Evolutionary conservation across 2,797 vertebrate genomes (phyloP).

Genomic region (Esox lucius): DNA sequence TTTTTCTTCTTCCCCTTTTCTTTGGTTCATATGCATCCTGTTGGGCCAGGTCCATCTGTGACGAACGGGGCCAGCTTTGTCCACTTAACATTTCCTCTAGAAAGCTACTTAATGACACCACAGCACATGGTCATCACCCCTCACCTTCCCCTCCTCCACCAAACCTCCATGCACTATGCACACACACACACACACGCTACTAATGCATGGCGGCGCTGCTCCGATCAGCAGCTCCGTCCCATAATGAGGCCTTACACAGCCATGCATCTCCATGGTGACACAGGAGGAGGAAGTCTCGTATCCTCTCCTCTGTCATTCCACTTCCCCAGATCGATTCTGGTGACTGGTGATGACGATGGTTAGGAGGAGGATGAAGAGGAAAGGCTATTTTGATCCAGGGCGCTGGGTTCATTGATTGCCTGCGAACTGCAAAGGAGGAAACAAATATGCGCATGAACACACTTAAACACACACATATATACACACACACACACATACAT

Average conservation of each 20-base stretch:
- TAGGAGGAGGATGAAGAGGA: constrained; percentile 65
- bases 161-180: not conserved
- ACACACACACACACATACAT: not conserved
- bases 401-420: constrained; percentile 64
- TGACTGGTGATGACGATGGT: constrained; percentile 62
- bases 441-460: too few species aligned
- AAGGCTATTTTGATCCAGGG: constrained; percentile 71
- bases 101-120: constrained; percentile 64
- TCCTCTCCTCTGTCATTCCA: constrained; percentile 57
- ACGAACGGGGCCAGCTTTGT: constrained; percentile 60
- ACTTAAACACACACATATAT: not conserved
- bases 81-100: constrained; percentile 70
- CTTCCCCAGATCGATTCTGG: constrained; percentile 74
- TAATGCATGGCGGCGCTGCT: constrained; percentile 25
- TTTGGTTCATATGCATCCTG: constrained; percentile 56
- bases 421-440: not conserved
- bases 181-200: constrained; percentile 3
- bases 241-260: constrained; percentile 61
- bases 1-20: constrained; percentile 35
- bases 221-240: constrained; percentile 55
- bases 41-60: constrained; percentile 57
- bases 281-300: constrained; percentile 46
- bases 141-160: constrained; percentile 38
- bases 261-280: constrained; percentile 37
- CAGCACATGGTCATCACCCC: constrained; percentile 53